Evolutionary conservation across 2,797 vertebrate species (phyloP).

Genomic region (Hippoglossus hippoglossus): DNA sequence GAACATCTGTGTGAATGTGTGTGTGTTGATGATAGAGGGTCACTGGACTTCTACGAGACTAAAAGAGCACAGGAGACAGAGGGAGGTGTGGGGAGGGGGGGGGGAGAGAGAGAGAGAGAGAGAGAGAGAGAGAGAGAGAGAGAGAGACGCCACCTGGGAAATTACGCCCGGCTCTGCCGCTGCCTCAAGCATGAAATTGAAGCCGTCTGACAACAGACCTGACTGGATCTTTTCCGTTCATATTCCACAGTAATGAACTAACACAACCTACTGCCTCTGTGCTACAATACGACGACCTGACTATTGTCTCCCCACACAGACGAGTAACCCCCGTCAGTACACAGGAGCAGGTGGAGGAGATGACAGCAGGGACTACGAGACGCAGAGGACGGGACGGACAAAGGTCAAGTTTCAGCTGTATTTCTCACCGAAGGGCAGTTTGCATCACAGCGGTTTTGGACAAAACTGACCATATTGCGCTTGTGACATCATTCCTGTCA

Average conservation of each 20-base stretch:
- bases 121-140: slow-evolving; percentile 12
- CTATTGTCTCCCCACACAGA: slow-evolving; percentile 51
- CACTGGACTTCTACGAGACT: slow-evolving; percentile 33
- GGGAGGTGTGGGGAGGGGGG: slow-evolving; percentile 10
- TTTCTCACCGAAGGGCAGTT: background rate
- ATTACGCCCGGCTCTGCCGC: slow-evolving; percentile 73
- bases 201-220: slow-evolving; percentile 78
- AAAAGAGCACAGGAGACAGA: slow-evolving; percentile 24
- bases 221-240: slow-evolving; percentile 75
- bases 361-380: slow-evolving; percentile 20
- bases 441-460: background rate
- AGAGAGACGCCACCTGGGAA: slow-evolving; percentile 80
- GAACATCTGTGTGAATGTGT: slow-evolving; percentile 9
- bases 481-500: too few species aligned
- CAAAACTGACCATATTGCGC: too few species aligned
- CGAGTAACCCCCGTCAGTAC: slow-evolving; percentile 20
- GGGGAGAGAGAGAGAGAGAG: slow-evolving; percentile 15
- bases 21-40: slow-evolving; percentile 33
- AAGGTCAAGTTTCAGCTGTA: slow-evolving; percentile 13
- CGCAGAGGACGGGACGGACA: background rate
- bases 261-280: slow-evolving; percentile 59
- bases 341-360: slow-evolving; percentile 44
- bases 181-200: slow-evolving; percentile 88
- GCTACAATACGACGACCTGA: slow-evolving; percentile 61
- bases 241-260: slow-evolving; percentile 84